phyloP scores from a whole-genome alignment of 2,113 vertebrate genomes.

The Struthio camelus region DNA sequence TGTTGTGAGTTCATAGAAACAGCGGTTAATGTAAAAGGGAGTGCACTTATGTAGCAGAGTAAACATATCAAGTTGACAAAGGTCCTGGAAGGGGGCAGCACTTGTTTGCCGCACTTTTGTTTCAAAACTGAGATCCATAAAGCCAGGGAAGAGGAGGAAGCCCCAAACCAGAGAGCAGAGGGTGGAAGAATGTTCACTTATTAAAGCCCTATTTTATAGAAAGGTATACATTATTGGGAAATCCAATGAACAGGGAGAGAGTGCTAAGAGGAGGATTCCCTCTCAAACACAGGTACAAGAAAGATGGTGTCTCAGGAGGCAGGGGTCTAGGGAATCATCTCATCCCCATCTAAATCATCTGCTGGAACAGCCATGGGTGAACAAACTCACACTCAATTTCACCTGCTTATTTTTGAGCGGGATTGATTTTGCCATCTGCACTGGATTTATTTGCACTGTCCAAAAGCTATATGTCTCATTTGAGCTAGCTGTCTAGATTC shows the following conservation, averaged over 20 bases:
- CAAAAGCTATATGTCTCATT: background rate
- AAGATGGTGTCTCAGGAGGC: background rate
- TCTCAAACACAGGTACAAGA: background rate
- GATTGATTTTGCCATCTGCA: background rate
- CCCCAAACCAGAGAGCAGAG: background rate
- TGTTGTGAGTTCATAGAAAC: background rate
- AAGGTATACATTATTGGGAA: background rate
- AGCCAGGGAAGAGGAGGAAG: background rate
- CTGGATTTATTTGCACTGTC: background rate
- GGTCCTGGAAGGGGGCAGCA: rapidly evolving
- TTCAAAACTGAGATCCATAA: background rate
- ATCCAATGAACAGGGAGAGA: background rate
- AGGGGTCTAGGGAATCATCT: background rate
- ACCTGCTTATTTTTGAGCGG: background rate
- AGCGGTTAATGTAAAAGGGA: background rate
- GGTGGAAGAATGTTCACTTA: background rate
- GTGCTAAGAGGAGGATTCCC: background rate
- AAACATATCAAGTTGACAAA: background rate
- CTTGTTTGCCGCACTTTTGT: background rate
- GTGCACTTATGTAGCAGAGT: background rate
- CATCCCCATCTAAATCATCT: background rate
- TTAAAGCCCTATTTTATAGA: background rate
- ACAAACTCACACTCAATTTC: background rate
- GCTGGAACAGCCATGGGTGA: background rate
- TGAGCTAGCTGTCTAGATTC: background rate